Conservation (phyloP, 23 tunicate genomes). For the Clavelina lepadiformis region DNA sequence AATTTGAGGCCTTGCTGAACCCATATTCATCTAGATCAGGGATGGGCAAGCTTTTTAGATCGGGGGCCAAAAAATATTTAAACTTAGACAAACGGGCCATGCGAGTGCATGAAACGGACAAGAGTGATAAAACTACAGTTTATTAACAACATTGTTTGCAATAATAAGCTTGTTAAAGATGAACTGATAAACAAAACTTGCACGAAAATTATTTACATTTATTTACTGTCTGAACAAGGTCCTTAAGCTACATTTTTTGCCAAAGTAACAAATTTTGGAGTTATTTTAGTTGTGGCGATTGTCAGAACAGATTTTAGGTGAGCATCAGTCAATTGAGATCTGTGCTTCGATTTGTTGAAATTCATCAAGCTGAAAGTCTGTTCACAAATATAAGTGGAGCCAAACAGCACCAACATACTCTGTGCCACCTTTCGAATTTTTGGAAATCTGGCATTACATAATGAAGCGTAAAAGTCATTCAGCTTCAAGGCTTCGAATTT, state of each 20-base stretch:
- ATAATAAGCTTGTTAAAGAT: no score
- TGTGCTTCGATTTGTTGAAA: constrained; percentile 9
- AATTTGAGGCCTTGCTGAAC: no score
- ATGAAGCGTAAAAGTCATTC: constrained; percentile 14
- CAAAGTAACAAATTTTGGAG: constrained; percentile 9
- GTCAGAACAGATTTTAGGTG: constrained; percentile 15
- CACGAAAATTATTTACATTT: no score
- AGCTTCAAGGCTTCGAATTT: constrained; percentile 26
- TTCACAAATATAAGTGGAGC: constrained; percentile 7
- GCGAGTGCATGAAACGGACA: no score
- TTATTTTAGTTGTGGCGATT: constrained; percentile 16
- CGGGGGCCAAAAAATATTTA: no score
- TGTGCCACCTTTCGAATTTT: constrained; percentile 16
- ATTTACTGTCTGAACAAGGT: no score
- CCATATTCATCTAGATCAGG: no score
- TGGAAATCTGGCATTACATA: constrained; percentile 7
- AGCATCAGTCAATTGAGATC: constrained; percentile 18
- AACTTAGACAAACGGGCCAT: no score
- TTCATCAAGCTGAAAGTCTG: constrained; percentile 20
- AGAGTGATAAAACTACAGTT: no score
- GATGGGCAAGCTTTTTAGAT: no score
- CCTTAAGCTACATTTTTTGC: constrained; percentile 7
- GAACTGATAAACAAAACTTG: no score
- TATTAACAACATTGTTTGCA: no score
- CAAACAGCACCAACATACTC: constrained; percentile 14